A percentile compares a stretch with the other conserved stretches of the same genome.
These are phyloP conservation scores for Cetoscarus ocellatus DNA, from an alignment of 2,797 vertebrate species.

Conservation along the genomic window DNA sequence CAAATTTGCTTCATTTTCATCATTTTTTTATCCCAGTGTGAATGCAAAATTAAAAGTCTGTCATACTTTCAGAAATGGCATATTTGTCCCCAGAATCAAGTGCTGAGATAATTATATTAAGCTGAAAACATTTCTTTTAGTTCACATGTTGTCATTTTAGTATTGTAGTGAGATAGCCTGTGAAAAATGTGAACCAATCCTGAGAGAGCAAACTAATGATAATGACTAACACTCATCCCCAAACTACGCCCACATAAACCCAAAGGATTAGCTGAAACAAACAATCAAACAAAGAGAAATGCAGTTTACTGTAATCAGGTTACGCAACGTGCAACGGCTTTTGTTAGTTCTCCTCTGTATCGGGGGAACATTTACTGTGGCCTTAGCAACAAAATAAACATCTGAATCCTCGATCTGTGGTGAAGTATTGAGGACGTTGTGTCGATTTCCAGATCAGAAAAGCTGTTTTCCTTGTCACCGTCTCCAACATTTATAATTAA, in stretches of 20 bases:
- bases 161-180: not conserved
- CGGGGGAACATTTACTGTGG: slow-evolving; percentile 3
- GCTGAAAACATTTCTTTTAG: not conserved
- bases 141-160: not conserved
- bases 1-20: too few relatives aligned
- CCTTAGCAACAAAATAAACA: slow-evolving; percentile 12
- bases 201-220: slow-evolving; percentile 10
- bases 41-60: too few relatives aligned
- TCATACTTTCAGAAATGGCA: not conserved
- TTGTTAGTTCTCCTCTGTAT: slow-evolving; percentile 17
- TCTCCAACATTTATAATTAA: slow-evolving; percentile 50
- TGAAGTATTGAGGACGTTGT: slow-evolving; percentile 1
- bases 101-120: not conserved
- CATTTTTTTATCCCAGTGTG: too few relatives aligned
- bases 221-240: slow-evolving; percentile 21
- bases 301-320: slow-evolving; percentile 21
- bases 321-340: slow-evolving; percentile 27
- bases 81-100: not conserved
- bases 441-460: slow-evolving; percentile 20
- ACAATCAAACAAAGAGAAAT: not conserved
- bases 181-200: not conserved
- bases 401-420: slow-evolving; percentile 10
- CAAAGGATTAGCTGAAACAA: slow-evolving; percentile 4
- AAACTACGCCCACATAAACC: slow-evolving; percentile 6
- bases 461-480: slow-evolving; percentile 24